A percentile compares a stretch with the other conserved stretches of the same genome.
These are phyloP conservation scores for Drosophila mettleri DNA, from an alignment of 2,888 invertebrate species.

Conservation along the genomic window DNA sequence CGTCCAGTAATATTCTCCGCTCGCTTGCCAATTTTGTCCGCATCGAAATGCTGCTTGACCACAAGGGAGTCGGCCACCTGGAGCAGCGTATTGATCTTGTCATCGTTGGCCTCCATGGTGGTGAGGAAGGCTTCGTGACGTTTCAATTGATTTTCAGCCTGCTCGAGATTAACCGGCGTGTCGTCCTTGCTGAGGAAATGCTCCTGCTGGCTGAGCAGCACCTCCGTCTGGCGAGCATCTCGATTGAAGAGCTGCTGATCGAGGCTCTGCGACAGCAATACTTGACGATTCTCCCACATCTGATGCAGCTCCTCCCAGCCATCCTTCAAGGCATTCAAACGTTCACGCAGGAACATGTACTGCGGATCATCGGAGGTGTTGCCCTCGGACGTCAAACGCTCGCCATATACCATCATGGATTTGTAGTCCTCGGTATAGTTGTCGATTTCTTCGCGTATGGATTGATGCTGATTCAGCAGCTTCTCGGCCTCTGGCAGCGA, in stretches of 20 bases:
- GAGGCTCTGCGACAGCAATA: conserved; percentile 96
- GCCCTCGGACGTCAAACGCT: conserved; percentile 94
- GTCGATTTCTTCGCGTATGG: conserved; percentile 99
- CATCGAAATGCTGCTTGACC: conserved; percentile 97
- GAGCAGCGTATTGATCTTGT: conserved; percentile 98
- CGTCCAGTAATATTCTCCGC: conserved; percentile 97
- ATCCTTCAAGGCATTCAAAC: conserved; percentile 98
- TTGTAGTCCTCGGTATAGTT: conserved; percentile 99
- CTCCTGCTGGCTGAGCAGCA: conserved; percentile 98
- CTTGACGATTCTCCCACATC: conserved; percentile 99
- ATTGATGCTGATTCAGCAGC: conserved; percentile 98
- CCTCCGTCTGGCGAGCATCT: conserved; percentile 99
- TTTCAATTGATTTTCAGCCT: conserved; percentile 98
- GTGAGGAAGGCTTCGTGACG: conserved; percentile 99
- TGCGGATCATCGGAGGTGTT: conserved; percentile 98
- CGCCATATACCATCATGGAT: conserved; percentile 99
- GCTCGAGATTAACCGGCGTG: conserved; percentile 96
- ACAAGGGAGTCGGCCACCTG: conserved; percentile 96
- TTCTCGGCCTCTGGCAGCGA: conserved; percentile 98
- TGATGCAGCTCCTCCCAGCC: conserved; percentile 99
- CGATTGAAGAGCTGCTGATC: conserved; percentile 98
- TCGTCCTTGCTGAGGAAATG: conserved; percentile 98
- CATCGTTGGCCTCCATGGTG: conserved; percentile 99
- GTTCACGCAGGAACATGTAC: conserved; percentile 99
- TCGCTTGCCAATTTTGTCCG: conserved; percentile 98